A percentile compares a stretch with the other conserved stretches of the same genome.
These are phyloP conservation scores for Columbina picui DNA, from an alignment of 2,113 vertebrate genomes.

Conservation along the genomic window DNA sequence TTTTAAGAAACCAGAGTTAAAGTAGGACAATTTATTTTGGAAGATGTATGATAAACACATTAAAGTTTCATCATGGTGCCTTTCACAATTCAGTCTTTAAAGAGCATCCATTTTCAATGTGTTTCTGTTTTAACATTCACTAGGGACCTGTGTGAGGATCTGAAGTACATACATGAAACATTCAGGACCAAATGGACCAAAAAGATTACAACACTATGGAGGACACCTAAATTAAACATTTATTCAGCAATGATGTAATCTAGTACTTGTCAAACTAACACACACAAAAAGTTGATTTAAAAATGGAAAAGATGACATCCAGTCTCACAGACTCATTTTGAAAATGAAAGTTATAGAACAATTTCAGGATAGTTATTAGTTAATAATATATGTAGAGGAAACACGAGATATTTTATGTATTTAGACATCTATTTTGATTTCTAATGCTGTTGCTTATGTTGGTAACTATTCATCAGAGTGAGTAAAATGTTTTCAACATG, in stretches of 20 bases:
- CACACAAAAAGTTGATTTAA: background rate
- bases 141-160: slow-evolving; percentile 11
- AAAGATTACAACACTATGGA: slow-evolving; percentile 64
- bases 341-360: slow-evolving; percentile 13
- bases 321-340: background rate
- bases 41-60: slow-evolving; percentile 48
- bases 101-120: slow-evolving; percentile 27
- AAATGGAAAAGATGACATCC: slow-evolving; percentile 10
- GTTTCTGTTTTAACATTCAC: slow-evolving; percentile 31
- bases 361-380: slow-evolving; percentile 4
- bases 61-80: slow-evolving; percentile 16
- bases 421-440: slow-evolving; percentile 31
- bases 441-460: background rate
- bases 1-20: slow-evolving; percentile 48
- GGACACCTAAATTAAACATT: slow-evolving; percentile 70
- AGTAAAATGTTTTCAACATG: background rate
- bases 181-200: slow-evolving; percentile 65
- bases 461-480: background rate
- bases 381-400: background rate
- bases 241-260: slow-evolving; percentile 63
- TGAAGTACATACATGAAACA: slow-evolving; percentile 62
- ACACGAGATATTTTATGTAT: background rate
- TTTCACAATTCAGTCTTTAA: slow-evolving; percentile 50
- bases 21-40: slow-evolving; percentile 58
- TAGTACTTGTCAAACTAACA: slow-evolving; percentile 11